Evolutionary conservation across 1,140 invertebrate genomes (phyloP), one percentile per base, ranked within the genome.

Genomic region (Caerostris darwini): DNA sequence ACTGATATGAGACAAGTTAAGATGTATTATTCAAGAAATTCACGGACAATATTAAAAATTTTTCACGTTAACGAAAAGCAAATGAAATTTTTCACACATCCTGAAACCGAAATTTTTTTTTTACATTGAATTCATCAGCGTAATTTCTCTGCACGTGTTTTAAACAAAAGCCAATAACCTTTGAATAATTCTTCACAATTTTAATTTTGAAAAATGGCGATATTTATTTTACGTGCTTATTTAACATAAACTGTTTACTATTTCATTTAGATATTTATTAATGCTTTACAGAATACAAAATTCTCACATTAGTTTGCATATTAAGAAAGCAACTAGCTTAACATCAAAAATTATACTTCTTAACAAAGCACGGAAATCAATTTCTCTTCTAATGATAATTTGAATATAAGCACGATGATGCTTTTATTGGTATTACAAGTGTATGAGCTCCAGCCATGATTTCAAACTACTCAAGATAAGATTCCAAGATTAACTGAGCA

Each of bases 121-220:
- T 34, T 34, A 34, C 34, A 34, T 34, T 34, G 34, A 34, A 34
- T 34, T 34, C 0, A 34, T 34, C 2, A 34, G 34, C 34, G 34
- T 34, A 34, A 34, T 34, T 34, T 34, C 34, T 1, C 34, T 34
- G 34, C 34, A 34, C 34, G 34, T 34, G 34, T 34, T 34, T 34
- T 34, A 34, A 34, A 34, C 34, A 34, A 34, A 34, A 34, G 34
- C 34, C 34, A 34, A 34, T 34, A 34, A 34, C 34, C 34, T 67
- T 81, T 53, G 5, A 81, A 81, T 81, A 81, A 50, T 81, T 34
- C 50, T 81, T 81, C 5, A 12, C 14, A 81, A 81, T 81, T 81
- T 81, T 81, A 7, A 53, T 67, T 67, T n/a, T 5, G 17, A 67
- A 67, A 64, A 67, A 5, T 67, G 61, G 61, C n/a, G n/a, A 67